Evolutionary conservation across 2,888 invertebrate species (phyloP).

Genomic region (Hipparchia semele): DNA sequence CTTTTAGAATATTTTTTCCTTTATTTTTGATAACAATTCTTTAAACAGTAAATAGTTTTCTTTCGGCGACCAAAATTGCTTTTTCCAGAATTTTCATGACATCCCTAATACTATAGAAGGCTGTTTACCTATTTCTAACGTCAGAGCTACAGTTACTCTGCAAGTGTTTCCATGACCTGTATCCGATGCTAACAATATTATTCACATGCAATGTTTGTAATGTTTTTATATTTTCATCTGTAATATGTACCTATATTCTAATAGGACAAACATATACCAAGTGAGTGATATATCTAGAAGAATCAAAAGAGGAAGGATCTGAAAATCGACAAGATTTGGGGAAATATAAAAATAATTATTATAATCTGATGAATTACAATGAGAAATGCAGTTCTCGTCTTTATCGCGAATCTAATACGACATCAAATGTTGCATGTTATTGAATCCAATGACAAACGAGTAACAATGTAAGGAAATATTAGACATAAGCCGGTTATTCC

Average conservation of each 20-base stretch:
- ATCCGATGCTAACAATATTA: conserved; percentile 28
- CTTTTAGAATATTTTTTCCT: not conserved
- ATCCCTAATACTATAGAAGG: not conserved
- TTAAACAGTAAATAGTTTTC: not conserved
- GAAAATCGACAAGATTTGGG: too few relatives aligned
- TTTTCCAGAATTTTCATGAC: not conserved
- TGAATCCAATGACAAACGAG: conserved; percentile 54
- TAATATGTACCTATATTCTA: not conserved
- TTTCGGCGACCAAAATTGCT: not conserved
- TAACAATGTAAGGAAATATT: conserved; percentile 53
- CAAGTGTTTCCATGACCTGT: conserved; percentile 41
- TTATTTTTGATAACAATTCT: not conserved
- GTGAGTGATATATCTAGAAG: not conserved
- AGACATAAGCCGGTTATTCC: conserved; percentile 51
- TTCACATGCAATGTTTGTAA: conserved; percentile 1
- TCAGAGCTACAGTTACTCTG: conserved; percentile 34
- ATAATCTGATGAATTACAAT: not conserved
- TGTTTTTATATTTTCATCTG: conserved; percentile 1
- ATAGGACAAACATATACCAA: not conserved
- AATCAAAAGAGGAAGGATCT: too few relatives aligned
- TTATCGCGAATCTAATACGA: conserved; percentile 3
- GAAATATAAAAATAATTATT: not conserved
- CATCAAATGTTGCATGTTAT: conserved; percentile 42
- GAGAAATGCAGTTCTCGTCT: not conserved
- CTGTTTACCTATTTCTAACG: conserved; percentile 39